A percentile compares a stretch with the other conserved stretches of the same genome.
phyloP scores from a whole-genome alignment of 1,140 invertebrate genomes.

The Ylistrum balloti region DNA sequence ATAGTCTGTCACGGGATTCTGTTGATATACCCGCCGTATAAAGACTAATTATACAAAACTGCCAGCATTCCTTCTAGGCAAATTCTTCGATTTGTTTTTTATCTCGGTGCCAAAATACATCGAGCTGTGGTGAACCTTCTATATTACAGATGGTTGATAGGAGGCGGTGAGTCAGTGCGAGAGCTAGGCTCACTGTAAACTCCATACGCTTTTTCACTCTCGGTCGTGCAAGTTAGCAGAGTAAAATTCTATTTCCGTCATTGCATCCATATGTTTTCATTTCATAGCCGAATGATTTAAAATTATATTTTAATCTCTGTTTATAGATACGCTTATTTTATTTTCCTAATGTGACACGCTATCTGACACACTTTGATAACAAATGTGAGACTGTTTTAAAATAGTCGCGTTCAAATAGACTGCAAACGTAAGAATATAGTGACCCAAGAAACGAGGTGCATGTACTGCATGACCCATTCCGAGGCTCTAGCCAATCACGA shows the following conservation, averaged over 20 bases:
- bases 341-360: neutral
- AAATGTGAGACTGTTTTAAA: neutral
- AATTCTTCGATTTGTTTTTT: neutral
- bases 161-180: constrained; percentile 13
- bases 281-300: neutral
- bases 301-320: neutral
- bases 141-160: constrained; percentile 34
- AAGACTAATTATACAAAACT: constrained; percentile 40
- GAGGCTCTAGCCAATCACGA: constrained; percentile 47
- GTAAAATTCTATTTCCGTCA: constrained; percentile 1
- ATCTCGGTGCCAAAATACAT: constrained; percentile 12
- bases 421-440: constrained; percentile 6
- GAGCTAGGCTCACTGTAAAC: neutral
- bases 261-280: constrained; percentile 5
- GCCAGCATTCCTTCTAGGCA: constrained; percentile 30
- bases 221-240: neutral
- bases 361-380: neutral
- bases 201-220: neutral
- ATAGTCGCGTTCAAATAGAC: neutral
- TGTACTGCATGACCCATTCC: constrained; percentile 46
- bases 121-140: neutral
- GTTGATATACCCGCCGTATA: constrained; percentile 10
- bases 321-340: neutral
- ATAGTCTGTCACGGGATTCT: neutral
- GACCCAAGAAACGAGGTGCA: constrained; percentile 41